Conservation (phyloP, 2,797 vertebrate genomes). For the Phataginus tricuspis region DNA sequence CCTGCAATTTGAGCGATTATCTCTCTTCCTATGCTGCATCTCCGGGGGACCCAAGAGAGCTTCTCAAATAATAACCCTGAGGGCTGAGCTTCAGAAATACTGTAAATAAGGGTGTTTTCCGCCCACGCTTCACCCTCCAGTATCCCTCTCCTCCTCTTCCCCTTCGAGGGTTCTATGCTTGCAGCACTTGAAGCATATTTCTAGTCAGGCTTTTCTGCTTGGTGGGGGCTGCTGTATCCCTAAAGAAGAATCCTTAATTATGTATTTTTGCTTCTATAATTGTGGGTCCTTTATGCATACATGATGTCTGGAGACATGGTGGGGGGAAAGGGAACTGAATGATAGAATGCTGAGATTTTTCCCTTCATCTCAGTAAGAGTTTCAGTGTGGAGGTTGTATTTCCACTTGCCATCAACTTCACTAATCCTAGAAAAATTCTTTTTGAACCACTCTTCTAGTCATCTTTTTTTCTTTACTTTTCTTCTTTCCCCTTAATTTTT, state of each 20-base stretch:
- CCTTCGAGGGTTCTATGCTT: background rate
- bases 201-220: slow-evolving; percentile 3
- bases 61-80: background rate
- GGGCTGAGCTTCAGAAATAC: background rate
- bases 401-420: background rate
- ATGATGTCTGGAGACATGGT: background rate
- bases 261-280: slow-evolving; percentile 38
- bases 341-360: background rate
- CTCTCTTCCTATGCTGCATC: background rate
- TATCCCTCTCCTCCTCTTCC: background rate
- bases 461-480: background rate
- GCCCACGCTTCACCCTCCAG: background rate
- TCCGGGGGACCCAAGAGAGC: background rate
- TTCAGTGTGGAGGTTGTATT: background rate
- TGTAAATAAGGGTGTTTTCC: background rate
- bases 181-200: background rate
- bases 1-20: background rate
- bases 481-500: background rate
- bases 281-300: background rate
- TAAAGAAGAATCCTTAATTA: slow-evolving; percentile 30
- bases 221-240: background rate
- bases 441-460: background rate
- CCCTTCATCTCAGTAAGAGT: background rate
- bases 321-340: background rate
- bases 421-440: background rate